Percentiles rank a stretch among this genome's conserved stretches.
Conservation (phyloP, 2,888 invertebrate genomes). For the Napeogenes sylphis region DNA sequence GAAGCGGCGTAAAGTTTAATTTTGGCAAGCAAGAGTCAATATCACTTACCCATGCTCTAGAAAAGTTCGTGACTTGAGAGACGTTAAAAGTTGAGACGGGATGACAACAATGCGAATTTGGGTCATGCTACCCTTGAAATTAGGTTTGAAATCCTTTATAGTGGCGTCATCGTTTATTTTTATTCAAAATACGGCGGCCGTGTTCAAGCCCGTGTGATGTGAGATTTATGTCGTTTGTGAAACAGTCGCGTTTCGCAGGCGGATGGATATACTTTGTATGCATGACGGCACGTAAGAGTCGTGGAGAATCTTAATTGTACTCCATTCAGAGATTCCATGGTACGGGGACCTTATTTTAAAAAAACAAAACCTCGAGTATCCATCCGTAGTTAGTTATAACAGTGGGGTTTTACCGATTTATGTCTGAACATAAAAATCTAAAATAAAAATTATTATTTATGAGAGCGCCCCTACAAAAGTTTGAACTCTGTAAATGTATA, state of each 20-base stretch:
- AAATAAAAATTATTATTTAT: not conserved
- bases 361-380: constrained; percentile 61
- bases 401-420: not conserved
- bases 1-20: constrained; percentile 42
- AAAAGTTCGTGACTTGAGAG: constrained; percentile 57
- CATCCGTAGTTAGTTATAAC: constrained; percentile 36
- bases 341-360: constrained; percentile 63
- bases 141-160: constrained; percentile 49
- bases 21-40: constrained; percentile 43
- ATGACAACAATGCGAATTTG: constrained; percentile 47
- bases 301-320: constrained; percentile 71
- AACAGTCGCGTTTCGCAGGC: constrained; percentile 56
- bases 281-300: constrained; percentile 52
- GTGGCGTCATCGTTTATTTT: constrained; percentile 46
- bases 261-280: constrained; percentile 48
- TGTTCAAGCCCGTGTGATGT: constrained; percentile 54
- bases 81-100: constrained; percentile 49
- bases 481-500: not conserved
- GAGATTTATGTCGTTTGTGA: constrained; percentile 61
- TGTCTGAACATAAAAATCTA: too few relatives aligned
- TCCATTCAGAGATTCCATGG: constrained; percentile 66
- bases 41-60: constrained; percentile 48
- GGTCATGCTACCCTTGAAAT: constrained; percentile 42
- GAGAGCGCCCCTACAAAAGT: too few relatives aligned
- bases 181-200: constrained; percentile 51